Conservation (phyloP, 2,888 invertebrate species). For the Eutolmus rufibarbis region DNA sequence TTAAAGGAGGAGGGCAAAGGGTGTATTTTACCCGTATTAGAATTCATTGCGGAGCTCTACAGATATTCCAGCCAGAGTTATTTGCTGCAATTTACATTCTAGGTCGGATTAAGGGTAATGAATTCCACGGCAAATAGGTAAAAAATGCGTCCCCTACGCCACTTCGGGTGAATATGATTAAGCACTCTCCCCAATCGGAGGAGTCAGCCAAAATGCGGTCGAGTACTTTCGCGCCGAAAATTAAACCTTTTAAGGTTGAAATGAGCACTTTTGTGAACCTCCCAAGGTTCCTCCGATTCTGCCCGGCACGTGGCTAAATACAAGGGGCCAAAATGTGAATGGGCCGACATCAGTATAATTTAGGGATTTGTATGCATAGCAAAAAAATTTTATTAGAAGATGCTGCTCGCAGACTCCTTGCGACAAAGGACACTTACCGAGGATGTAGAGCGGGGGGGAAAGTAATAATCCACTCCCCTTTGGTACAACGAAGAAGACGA, state of each 20-base stretch:
- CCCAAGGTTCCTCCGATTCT: not conserved
- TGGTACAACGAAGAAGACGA: not conserved
- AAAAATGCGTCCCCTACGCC: not conserved
- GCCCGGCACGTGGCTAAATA: not conserved
- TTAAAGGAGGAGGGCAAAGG: not conserved
- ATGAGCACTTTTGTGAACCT: not conserved
- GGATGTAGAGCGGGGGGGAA: not conserved
- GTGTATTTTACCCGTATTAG: not conserved
- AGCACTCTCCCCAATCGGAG: not conserved
- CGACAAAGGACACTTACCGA: not conserved
- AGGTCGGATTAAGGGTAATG: not conserved
- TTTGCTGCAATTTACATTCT: not conserved
- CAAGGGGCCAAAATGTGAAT: not conserved
- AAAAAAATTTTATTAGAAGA: not conserved
- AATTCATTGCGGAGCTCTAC: not conserved
- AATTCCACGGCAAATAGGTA: not conserved
- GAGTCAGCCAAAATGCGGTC: not conserved
- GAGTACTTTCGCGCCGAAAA: not conserved
- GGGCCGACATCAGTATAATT: conserved; percentile 2
- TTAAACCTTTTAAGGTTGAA: not conserved
- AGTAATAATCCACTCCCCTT: not conserved
- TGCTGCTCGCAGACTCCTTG: not conserved
- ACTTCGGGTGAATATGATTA: not conserved
- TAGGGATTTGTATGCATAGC: conserved; percentile 17
- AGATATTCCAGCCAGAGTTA: not conserved